Percentiles rank a stretch among this genome's conserved stretches.
These are phyloP conservation scores for Papilio dardanus DNA, from an alignment of 1,140 invertebrate genomes.

Conservation along the genomic window DNA sequence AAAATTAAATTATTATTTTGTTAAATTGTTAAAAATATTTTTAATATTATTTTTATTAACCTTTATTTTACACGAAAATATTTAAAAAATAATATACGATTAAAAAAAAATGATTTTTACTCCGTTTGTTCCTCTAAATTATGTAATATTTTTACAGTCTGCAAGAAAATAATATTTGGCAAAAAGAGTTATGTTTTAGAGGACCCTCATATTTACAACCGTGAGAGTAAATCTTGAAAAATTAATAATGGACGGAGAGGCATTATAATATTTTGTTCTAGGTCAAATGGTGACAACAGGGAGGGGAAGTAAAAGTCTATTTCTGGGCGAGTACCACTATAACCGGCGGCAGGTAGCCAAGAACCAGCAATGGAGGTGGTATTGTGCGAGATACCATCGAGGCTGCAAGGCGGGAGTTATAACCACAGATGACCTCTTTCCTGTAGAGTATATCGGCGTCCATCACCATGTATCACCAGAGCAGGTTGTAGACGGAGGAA, in stretches of 20 bases:
- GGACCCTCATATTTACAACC: slow-evolving; percentile 40
- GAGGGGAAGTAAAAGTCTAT: slow-evolving; percentile 42
- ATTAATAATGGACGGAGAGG: neutral
- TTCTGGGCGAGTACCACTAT: slow-evolving; percentile 45
- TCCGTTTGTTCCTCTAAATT: neutral
- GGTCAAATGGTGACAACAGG: slow-evolving; percentile 45
- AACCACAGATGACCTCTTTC: slow-evolving; percentile 42
- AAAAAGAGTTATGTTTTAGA: slow-evolving; percentile 39
- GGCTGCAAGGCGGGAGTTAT: slow-evolving; percentile 53
- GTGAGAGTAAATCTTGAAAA: slow-evolving; percentile 37
- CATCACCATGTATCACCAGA: slow-evolving; percentile 46
- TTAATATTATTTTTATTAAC: slow-evolving; percentile 21
- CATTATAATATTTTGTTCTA: slow-evolving; percentile 38
- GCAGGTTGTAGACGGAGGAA: neutral
- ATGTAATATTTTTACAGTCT: slow-evolving; percentile 36
- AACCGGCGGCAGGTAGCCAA: slow-evolving; percentile 45
- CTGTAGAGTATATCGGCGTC: slow-evolving; percentile 37
- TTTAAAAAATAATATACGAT: neutral
- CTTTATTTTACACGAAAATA: slow-evolving; percentile 5
- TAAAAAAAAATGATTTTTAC: neutral
- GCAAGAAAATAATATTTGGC: slow-evolving; percentile 40
- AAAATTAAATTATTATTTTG: slow-evolving; percentile 1
- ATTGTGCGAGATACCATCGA: slow-evolving; percentile 55
- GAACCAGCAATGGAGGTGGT: slow-evolving; percentile 49
- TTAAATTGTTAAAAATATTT: neutral